Base-by-base conservation (phyloP, 2,113 vertebrate genomes). In the Laticauda colubrina region DNA sequence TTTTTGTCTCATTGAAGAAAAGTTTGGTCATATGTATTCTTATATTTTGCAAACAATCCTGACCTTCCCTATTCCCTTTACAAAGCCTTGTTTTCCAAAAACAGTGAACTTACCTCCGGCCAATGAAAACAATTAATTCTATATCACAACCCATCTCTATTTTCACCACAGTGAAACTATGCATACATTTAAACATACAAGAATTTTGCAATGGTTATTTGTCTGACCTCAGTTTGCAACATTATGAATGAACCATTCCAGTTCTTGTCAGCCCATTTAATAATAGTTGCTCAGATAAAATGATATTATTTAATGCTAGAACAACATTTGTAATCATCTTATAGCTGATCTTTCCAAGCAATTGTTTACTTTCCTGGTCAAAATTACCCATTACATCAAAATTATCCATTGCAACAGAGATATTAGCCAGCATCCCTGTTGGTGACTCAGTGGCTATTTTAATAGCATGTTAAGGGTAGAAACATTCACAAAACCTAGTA, bases 371-470 rank as follows among this genome's bases (percentile, higher is more conserved):
- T 91, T 98, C 98, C 97, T 98, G 97, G 90, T 98, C 97, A 95
- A 98, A 98, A 96, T 98, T 98, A 96, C 97, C 97, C 91, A 98
- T 92, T 34, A 97, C 98, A 88, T 97, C 97, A 95, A 98, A 98
- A 96, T 98, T 98, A 96, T 97, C 97, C 91, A 98, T 92, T n/a
- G 97, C 98, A 88, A 97, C 96, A 1, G 96, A 97, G 18, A 98
- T 94, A 95, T 98, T 98, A 51, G 98, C 98, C 59, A 98, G 97
- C 97, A 96, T 98, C 93, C 98, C 98, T 5, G 98, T 98, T 34
- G 97, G 98, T 87, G 97, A 97, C 92, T 98, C 98, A 51, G 98
- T 98, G 89, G 97, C 98, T 96, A 98, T 98, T 97, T 98, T 98
- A 93, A 98, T 98, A 51, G 97, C 97, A 89, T 97, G 98, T 98